Evolutionary conservation across 2,797 vertebrate species (phyloP), one percentile per base, ranked within the genome.

Genomic region (Acestrorhynchus altus): DNA sequence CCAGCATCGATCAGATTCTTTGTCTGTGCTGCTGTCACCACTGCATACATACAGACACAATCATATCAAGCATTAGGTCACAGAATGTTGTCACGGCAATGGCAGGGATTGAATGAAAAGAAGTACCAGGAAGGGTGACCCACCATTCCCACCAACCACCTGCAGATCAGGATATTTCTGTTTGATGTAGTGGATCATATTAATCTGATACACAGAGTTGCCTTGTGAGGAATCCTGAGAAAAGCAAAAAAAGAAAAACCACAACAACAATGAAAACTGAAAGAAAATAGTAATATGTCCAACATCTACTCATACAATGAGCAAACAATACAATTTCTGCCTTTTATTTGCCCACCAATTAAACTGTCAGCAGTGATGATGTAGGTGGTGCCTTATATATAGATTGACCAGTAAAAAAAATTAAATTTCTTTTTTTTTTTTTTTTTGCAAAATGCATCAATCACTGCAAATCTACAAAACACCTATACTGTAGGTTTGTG

Each of bases 1-100:
- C 96, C 96, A 0, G 96, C 96, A 0, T 98, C 96, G 0, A 97
- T 96, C 80, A 98, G 90, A 86, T 98, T 97, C 91, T 98, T 98
- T 64, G 95, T 94, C 88, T 97, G 96, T 2, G 96, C 96, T 1
- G 96, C 96, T 5, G 96, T 98, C 70, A 98, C 96, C 86, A 98
- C 96, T 97, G 86, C 0, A 22, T 1, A 28, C 10, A 81, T 8
- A 74, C 39, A 63, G 22, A 81, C 26, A 44, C 7, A 46, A 8
- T 26, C 3, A 28, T 8, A 76, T 12, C 39, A 64, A 26, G 78
- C 40, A 46, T 7, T 35, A 59, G 10, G 44, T 13, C 6, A 20
- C 63, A 24, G 6, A 8, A 54, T 54, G 24, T 60, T n/a, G 5
- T 39, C 8, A 49, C 15, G 8, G 20, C 22, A 35, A 16, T 13